These are phyloP conservation scores for Athripsodes cinereus DNA, from an alignment of 2,888 invertebrate species.

Conservation along the genomic window DNA sequence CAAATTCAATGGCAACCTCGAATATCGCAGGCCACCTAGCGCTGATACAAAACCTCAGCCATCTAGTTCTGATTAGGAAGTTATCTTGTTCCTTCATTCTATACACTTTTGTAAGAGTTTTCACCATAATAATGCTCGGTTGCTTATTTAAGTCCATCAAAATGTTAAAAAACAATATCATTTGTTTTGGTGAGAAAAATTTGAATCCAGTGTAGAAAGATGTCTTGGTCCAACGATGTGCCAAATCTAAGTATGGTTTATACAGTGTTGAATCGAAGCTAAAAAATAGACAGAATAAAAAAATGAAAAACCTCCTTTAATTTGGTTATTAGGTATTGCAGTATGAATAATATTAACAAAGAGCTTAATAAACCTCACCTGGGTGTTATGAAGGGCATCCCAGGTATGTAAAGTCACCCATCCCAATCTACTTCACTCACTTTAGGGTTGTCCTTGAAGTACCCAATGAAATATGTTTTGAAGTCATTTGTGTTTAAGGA, in stretches of 20 bases:
- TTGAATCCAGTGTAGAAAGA: not conserved
- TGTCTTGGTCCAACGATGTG: not conserved
- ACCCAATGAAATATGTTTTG: not conserved
- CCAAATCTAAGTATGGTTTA: not conserved
- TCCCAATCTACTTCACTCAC: not conserved
- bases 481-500: not conserved
- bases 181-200: not conserved
- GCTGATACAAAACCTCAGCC: not conserved
- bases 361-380: not conserved
- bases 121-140: not conserved
- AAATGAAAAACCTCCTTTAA: not conserved
- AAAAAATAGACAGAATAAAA: not conserved
- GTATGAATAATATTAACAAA: not conserved
- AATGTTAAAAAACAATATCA: not conserved
- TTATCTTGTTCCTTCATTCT: not conserved
- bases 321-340: not conserved
- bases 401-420: not conserved
- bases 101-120: not conserved
- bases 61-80: not conserved
- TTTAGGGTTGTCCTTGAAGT: not conserved
- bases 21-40: not conserved
- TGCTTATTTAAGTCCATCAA: not conserved
- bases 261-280: not conserved
- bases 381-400: no score
- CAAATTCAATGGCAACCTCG: not conserved